These are phyloP conservation scores for Galerucella pusilla DNA, from an alignment of 2,888 invertebrate genomes.

Conservation along the genomic window DNA sequence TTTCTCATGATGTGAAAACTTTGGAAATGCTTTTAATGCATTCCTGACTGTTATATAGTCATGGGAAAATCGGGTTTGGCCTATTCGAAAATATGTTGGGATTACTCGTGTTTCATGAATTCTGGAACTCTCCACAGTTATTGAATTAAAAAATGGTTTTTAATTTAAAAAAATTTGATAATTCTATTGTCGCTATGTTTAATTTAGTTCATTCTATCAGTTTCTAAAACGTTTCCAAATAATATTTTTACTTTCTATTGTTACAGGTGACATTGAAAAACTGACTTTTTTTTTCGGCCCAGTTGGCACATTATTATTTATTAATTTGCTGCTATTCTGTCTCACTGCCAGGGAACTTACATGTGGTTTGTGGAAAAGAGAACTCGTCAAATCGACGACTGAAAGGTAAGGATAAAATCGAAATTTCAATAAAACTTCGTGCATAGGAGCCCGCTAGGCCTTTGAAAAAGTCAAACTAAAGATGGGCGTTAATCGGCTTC, in stretches of 20 bases:
- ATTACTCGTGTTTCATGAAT: no score
- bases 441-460: background rate
- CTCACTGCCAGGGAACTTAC: slow-evolving; percentile 87
- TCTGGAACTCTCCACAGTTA: no score
- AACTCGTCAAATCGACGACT: slow-evolving; percentile 86
- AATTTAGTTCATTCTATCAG: no score
- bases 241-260: slow-evolving; percentile 18
- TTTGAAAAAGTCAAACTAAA: background rate
- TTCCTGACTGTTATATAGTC: no score
- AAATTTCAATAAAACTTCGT: no score
- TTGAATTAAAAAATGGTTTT: no score
- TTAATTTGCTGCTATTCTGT: slow-evolving; percentile 83
- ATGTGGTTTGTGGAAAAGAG: slow-evolving; percentile 88
- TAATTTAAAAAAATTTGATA: no score
- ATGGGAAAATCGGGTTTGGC: no score
- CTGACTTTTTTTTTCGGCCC: slow-evolving; percentile 89
- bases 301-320: slow-evolving; percentile 79
- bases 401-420: slow-evolving; percentile 69
- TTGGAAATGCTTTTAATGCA: no score
- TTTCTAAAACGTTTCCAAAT: background rate
- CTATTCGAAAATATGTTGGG: no score
- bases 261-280: slow-evolving; percentile 79
- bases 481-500: background rate
- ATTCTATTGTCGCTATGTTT: no score
- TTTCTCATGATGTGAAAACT: no score